phyloP scores from a whole-genome alignment of 2,888 invertebrate species.

The Saturnia japonica region DNA sequence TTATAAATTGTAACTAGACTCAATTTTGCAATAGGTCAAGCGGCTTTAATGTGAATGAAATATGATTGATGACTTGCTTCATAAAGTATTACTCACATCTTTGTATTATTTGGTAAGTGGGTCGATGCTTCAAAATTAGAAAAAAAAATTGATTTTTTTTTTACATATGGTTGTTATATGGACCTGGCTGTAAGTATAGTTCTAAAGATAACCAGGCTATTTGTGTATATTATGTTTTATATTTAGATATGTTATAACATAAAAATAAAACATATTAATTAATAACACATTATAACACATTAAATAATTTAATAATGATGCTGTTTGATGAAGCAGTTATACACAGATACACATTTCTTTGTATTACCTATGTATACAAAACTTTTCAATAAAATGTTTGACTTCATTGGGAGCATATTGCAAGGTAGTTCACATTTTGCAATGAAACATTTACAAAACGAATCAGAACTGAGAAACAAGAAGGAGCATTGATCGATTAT shows the following conservation, averaged over 20 bases:
- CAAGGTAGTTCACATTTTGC: neutral
- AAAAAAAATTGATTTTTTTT: too few species aligned
- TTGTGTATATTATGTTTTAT: too few species aligned
- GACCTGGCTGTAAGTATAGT: too few species aligned
- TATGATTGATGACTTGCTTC: slow-evolving; percentile 60
- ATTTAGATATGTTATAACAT: too few species aligned
- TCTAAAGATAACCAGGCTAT: too few species aligned
- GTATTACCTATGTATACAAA: neutral
- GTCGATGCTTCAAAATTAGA: slow-evolving; percentile 34
- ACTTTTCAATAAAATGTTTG: neutral
- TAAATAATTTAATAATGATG: too few species aligned
- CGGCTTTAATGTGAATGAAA: slow-evolving; percentile 58
- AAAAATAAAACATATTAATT: too few species aligned
- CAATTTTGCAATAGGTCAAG: slow-evolving; percentile 59
- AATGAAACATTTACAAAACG: neutral
- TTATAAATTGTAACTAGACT: slow-evolving; percentile 28
- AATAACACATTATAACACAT: neutral
- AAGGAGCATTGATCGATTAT: slow-evolving; percentile 62
- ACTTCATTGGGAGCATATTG: neutral
- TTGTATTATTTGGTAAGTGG: slow-evolving; percentile 51
- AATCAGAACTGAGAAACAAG: slow-evolving; percentile 38
- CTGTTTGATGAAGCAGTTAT: neutral
- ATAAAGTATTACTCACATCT: slow-evolving; percentile 49
- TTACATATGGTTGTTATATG: too few species aligned
- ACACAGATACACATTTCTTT: neutral